Evolutionary conservation across 2,888 invertebrate genomes (phyloP).

Genomic region (Watsonalla cultraria): DNA sequence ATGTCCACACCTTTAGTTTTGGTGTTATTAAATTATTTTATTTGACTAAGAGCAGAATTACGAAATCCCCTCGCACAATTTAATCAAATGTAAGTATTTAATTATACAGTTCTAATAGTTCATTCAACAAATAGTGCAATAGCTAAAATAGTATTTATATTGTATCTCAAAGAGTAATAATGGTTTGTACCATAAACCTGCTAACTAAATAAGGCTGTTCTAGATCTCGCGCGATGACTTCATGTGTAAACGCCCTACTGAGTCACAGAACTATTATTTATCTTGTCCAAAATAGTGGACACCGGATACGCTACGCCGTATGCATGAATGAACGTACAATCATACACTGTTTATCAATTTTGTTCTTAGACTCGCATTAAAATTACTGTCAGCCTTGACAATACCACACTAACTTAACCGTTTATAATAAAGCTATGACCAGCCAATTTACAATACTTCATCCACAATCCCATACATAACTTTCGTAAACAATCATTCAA

Average conservation of each 20-base stretch:
- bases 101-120: no score
- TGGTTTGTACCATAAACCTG: no score
- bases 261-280: neutral
- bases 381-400: constrained; percentile 16
- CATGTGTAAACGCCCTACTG: neutral
- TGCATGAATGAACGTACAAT: neutral
- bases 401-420: constrained; percentile 35
- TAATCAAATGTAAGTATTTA: no score
- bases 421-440: constrained; percentile 65
- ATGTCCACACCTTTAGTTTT: no score
- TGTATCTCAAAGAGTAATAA: no score
- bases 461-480: constrained; percentile 13
- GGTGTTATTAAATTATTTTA: no score
- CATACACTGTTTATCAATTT: constrained; percentile 13
- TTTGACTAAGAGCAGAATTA: no score
- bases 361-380: constrained; percentile 9
- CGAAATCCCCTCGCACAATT: no score
- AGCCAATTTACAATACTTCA: constrained; percentile 32
- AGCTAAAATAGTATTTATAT: no score
- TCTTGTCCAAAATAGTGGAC: neutral
- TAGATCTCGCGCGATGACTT: neutral
- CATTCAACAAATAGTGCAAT: no score
- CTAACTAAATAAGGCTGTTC: neutral
- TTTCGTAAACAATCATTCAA: constrained; percentile 26
- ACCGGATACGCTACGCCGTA: constrained; percentile 9